A percentile compares a stretch with the other conserved stretches of the same genome.
Evolutionary conservation across 1,140 invertebrate genomes (phyloP).

Genomic region (Gonatopus flavifemur): DNA sequence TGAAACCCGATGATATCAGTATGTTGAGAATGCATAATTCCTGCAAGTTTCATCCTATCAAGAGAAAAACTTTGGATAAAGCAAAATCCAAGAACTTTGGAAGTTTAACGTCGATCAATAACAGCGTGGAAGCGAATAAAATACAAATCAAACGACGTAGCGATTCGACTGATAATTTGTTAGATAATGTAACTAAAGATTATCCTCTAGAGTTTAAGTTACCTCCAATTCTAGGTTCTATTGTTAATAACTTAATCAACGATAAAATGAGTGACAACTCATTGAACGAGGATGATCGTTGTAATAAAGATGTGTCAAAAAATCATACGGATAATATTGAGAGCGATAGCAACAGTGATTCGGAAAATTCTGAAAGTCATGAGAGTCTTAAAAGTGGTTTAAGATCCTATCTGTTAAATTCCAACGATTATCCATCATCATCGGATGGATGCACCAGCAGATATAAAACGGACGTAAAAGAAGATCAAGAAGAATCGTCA

Average conservation of each 20-base stretch:
- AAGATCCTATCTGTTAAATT: constrained; percentile 34
- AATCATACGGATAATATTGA: constrained; percentile 21
- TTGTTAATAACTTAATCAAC: constrained; percentile 56
- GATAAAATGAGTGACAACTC: constrained; percentile 57
- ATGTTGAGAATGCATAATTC: constrained; percentile 35
- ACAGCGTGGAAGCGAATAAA: constrained; percentile 44
- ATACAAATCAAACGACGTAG: constrained; percentile 43
- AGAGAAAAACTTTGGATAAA: constrained; percentile 33
- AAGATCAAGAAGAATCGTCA: background rate
- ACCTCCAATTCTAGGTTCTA: constrained; percentile 71
- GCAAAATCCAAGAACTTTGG: constrained; percentile 39
- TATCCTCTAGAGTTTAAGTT: constrained; percentile 58
- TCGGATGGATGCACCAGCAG: too few relatives aligned
- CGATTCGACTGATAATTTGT: constrained; percentile 42
- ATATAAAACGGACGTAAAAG: too few relatives aligned
- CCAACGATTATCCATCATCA: constrained; percentile 7
- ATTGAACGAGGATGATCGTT: constrained; percentile 1
- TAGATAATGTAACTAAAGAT: constrained; percentile 30
- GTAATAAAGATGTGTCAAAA: constrained; percentile 34
- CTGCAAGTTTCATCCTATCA: constrained; percentile 39
- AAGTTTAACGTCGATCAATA: constrained; percentile 47
- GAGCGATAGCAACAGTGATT: constrained; percentile 30
- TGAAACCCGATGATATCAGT: constrained; percentile 34
- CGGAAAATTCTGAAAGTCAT: constrained; percentile 43
- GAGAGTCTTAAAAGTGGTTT: constrained; percentile 40